Conservation (phyloP, 37 sponge, comb jelly and placozoan species). For the Haliclona indistincta region DNA sequence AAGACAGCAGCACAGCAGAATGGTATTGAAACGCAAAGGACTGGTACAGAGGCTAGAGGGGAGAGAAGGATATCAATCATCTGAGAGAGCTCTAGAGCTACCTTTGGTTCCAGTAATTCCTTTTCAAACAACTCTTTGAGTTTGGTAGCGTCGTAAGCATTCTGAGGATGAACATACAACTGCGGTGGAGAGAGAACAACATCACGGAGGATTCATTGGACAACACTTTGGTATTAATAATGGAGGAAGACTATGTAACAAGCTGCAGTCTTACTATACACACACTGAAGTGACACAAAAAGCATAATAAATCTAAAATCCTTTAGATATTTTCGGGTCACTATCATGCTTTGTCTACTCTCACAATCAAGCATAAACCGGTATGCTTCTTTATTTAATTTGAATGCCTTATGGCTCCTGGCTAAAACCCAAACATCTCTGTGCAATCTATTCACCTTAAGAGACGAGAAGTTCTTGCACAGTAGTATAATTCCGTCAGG, state of each 20-base stretch:
- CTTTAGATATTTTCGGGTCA: no score
- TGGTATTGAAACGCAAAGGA: slow-evolving; percentile 61
- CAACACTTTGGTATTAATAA: no score
- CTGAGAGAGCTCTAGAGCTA: slow-evolving; percentile 1
- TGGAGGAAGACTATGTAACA: no score
- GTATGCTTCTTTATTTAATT: no score
- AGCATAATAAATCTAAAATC: no score
- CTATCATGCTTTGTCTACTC: no score
- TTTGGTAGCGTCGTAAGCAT: slow-evolving; percentile 60
- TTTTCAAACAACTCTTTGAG: slow-evolving; percentile 67
- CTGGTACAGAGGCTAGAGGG: slow-evolving; percentile 26
- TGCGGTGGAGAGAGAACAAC: not conserved
- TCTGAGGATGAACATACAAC: slow-evolving; percentile 67
- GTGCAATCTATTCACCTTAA: slow-evolving; percentile 40
- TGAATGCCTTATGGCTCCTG: no score
- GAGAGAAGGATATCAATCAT: not conserved
- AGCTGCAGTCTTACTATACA: no score
- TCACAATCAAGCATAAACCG: no score
- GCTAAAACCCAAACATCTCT: no score
- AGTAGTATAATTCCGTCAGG: slow-evolving; percentile 55
- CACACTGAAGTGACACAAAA: no score
- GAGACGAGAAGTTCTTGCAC: slow-evolving; percentile 64
- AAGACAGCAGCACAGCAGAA: slow-evolving; percentile 31
- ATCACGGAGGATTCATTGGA: not conserved
- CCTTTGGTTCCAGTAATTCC: slow-evolving; percentile 25